Evolutionary conservation across 2,797 vertebrate genomes (phyloP).

Genomic region (Semaprochilodus insignis): DNA sequence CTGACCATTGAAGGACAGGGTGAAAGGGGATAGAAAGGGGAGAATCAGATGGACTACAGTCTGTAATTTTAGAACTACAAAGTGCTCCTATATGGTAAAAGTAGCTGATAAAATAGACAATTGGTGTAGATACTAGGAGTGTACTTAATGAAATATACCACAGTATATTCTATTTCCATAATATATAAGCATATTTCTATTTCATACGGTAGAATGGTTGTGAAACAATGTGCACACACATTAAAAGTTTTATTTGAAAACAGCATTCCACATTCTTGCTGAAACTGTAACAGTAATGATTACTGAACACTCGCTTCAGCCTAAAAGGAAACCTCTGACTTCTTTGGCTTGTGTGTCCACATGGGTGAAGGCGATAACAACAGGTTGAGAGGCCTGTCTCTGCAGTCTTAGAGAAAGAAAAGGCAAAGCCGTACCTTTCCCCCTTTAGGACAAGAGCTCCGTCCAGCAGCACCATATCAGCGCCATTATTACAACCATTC

Average conservation of each 20-base stretch:
- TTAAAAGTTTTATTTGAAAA: constrained; percentile 1
- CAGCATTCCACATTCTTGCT: background rate
- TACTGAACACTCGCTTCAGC: constrained; percentile 14
- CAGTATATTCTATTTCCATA: too few relatives aligned
- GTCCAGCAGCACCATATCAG: constrained; percentile 95
- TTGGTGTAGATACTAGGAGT: too few relatives aligned
- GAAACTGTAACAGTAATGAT: background rate
- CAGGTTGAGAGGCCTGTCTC: constrained; percentile 4
- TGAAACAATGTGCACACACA: constrained; percentile 59
- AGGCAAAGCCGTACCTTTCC: constrained; percentile 87
- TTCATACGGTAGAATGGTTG: constrained; percentile 19
- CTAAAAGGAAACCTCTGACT: constrained; percentile 3
- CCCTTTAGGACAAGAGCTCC: constrained; percentile 88
- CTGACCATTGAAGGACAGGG: too few relatives aligned
- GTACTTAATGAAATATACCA: too few relatives aligned
- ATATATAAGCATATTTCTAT: background rate
- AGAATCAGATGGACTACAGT: too few relatives aligned
- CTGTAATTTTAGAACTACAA: too few relatives aligned
- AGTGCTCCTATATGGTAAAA: too few relatives aligned
- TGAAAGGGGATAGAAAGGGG: too few relatives aligned
- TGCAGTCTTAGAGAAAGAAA: constrained; percentile 66
- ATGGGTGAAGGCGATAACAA: background rate
- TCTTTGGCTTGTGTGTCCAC: constrained; percentile 14
- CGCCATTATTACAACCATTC: constrained; percentile 91
- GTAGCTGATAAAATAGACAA: too few relatives aligned